Conservation (phyloP, 1,140 invertebrate genomes). For the Drosophila bocki region DNA sequence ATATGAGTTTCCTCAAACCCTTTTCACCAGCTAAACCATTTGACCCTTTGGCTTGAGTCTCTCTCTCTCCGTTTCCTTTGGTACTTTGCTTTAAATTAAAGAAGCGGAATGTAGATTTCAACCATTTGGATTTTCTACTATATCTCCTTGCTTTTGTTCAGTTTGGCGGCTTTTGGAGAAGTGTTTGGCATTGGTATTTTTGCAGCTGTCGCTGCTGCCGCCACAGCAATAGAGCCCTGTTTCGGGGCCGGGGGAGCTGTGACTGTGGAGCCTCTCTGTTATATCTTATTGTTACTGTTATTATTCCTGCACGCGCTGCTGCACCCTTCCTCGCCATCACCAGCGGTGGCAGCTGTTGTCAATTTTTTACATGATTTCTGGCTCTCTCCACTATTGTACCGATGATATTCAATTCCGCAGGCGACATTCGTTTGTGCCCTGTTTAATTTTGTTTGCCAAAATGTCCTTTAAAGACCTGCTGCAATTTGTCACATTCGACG, state of each 20-base stretch:
- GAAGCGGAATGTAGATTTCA: constrained; percentile 12
- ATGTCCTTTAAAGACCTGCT: not conserved
- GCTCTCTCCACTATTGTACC: constrained; percentile 1
- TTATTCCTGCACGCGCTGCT: constrained; percentile 44
- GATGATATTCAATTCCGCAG: constrained; percentile 6
- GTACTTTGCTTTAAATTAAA: constrained; percentile 13
- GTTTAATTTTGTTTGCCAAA: constrained; percentile 11
- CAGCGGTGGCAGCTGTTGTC: constrained; percentile 25
- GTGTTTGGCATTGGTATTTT: constrained; percentile 47
- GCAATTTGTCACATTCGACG: constrained; percentile 20
- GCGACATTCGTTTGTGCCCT: not conserved
- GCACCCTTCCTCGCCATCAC: constrained; percentile 2
- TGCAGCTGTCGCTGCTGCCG: constrained; percentile 48
- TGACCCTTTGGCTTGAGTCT: not conserved
- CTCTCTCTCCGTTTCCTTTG: not conserved
- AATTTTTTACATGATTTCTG: constrained; percentile 27
- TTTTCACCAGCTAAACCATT: not conserved
- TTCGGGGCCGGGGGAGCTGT: not conserved
- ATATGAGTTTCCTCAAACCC: not conserved
- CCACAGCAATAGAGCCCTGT: constrained; percentile 2
- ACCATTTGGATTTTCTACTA: constrained; percentile 15
- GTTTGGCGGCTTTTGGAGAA: constrained; percentile 51
- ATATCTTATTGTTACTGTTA: constrained; percentile 55
- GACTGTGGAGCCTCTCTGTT: constrained; percentile 18
- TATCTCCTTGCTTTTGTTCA: constrained; percentile 38